Evolutionary conservation across 2,797 vertebrate species (phyloP).

Genomic region (Anableps anableps): DNA sequence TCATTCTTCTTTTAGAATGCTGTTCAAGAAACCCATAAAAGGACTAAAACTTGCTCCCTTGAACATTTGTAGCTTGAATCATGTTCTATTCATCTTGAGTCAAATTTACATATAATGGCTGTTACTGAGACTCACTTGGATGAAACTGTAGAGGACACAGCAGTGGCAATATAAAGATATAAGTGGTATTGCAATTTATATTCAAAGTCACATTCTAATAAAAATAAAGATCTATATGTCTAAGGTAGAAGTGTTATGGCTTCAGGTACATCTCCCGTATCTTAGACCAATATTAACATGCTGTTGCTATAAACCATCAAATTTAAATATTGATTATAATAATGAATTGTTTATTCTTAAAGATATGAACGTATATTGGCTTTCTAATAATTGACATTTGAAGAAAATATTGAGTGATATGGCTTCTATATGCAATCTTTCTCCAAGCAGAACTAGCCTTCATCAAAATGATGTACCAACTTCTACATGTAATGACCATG

Average conservation of each 20-base stretch:
- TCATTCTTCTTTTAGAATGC: not conserved
- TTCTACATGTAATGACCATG: not conserved
- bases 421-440: not conserved
- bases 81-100: not conserved
- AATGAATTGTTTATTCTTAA: too few relatives aligned
- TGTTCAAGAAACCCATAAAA: not conserved
- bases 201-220: not conserved
- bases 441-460: not conserved
- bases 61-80: not conserved
- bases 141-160: not conserved
- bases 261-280: too few relatives aligned
- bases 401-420: not conserved
- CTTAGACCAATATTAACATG: too few relatives aligned
- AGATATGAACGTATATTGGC: too few relatives aligned
- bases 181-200: not conserved
- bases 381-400: not conserved
- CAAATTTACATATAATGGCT: not conserved
- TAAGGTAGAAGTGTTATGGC: not conserved
- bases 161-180: not conserved
- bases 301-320: too few relatives aligned
- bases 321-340: too few relatives aligned
- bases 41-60: not conserved
- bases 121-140: not conserved
- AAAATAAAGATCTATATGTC: not conserved
- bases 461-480: not conserved